Evolutionary conservation across 2,888 invertebrate species (phyloP), one percentile per base, ranked within the genome.

Genomic region (Phasia obesa): DNA sequence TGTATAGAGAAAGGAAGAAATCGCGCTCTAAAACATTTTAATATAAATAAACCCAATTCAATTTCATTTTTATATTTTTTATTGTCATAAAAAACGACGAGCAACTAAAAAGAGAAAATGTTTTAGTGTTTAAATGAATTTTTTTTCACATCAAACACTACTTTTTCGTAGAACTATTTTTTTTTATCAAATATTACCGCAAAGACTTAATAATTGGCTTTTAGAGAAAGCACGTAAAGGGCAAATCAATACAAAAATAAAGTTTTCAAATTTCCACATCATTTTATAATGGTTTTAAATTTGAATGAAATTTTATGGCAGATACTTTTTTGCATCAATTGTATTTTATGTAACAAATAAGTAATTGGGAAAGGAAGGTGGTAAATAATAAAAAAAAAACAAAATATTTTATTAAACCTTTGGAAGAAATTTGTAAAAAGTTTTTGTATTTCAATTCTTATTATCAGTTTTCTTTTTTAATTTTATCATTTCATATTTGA

Each of bases 131-230:
- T 38, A 35, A 21, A 47, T 21, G 49, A 42, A 47, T 60, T 73
- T 64, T 13, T 42, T 74, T 55, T n/a, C 23, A 42, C 15, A 59
- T 35, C 13, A 70, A 23, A 47, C 21, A 47, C 38, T 55, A 21
- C 21, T 57, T 23, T 64, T 70, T 70, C 23, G 27, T 11, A n/a
- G n/a, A n/a, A 35, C 1, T 35, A 35, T 49, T 15, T 55, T 35
- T 13, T 74, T 57, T 38, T 49, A 75, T n/a, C 21, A 64, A 74
- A 64, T 23, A 62, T 64, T 55, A 78, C n/a, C 25, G 57, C 19
- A 57, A 73, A 78, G 64, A 78, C 70, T 78, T 64, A 78, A 64
- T 47, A 74, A 75, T 78, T 78, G 70, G 70, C 70, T 78, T 78
- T 64, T 71, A 44, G 31, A 21, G 4, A 49, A 78, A 71, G 60